Evolutionary conservation across 2,888 invertebrate species (phyloP).

Genomic region (Eurytoma californica): DNA sequence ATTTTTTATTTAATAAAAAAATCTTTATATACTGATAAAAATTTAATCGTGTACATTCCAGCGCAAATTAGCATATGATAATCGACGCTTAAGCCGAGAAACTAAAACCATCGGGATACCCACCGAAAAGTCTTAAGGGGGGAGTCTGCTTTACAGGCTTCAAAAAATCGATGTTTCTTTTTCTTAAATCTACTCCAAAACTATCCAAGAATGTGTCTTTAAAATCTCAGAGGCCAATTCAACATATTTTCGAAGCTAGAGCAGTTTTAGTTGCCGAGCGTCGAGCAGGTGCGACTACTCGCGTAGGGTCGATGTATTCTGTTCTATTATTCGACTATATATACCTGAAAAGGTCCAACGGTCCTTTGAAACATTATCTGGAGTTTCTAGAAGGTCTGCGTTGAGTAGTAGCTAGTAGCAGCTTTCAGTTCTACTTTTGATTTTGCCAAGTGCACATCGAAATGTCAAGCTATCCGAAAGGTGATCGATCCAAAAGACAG

Average conservation of each 20-base stretch:
- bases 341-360: slow-evolving; percentile 28
- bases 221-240: background rate
- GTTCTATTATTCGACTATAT: background rate
- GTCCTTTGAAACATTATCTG: slow-evolving; percentile 43
- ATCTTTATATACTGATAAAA: too few relatives aligned
- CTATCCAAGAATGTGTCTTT: background rate
- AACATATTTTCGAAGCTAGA: background rate
- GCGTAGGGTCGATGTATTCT: background rate
- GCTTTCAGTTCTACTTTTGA: slow-evolving; percentile 51
- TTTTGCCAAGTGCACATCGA: slow-evolving; percentile 50
- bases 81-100: too few relatives aligned
- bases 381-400: slow-evolving; percentile 35
- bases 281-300: background rate
- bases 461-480: slow-evolving; percentile 50
- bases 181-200: background rate
- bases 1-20: too few relatives aligned
- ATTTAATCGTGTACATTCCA: too few relatives aligned
- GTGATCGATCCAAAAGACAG: slow-evolving; percentile 39
- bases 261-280: background rate
- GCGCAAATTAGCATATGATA: too few relatives aligned
- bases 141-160: background rate
- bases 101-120: too few relatives aligned
- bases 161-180: background rate
- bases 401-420: slow-evolving; percentile 42
- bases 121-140: background rate